Evolutionary conservation across 2,888 invertebrate species (phyloP).

Genomic region (Tipula vernalis): DNA sequence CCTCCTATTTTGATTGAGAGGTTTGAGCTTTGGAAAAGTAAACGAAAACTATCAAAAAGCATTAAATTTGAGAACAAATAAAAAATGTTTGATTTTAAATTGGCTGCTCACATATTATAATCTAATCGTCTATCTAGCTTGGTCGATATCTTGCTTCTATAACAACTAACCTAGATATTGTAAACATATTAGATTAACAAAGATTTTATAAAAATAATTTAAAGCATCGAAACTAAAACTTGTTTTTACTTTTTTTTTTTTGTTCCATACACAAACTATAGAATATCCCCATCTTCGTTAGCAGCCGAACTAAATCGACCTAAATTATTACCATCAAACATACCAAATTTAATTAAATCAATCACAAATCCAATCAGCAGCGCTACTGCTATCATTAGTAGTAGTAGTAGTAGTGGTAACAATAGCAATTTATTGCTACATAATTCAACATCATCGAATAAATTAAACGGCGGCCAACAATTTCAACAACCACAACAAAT

Average conservation of each 20-base stretch:
- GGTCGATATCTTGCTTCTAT: background rate
- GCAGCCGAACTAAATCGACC: slow-evolving; percentile 14
- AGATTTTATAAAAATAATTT: background rate
- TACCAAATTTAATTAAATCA: slow-evolving; percentile 9
- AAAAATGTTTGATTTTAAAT: background rate
- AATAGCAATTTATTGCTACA: background rate
- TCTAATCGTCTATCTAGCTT: background rate
- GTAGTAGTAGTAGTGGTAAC: background rate
- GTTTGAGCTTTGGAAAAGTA: too few relatives aligned
- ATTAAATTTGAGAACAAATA: background rate
- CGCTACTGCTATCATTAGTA: background rate
- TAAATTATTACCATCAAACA: slow-evolving; percentile 8
- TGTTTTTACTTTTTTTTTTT: slow-evolving; percentile 12
- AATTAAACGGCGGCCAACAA: slow-evolving; percentile 6
- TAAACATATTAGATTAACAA: background rate
- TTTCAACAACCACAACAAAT: slow-evolving; percentile 4
- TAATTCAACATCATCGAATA: background rate
- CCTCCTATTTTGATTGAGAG: too few relatives aligned
- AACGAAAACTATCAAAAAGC: background rate
- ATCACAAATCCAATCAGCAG: background rate
- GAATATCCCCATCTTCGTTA: slow-evolving; percentile 17
- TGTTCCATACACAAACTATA: slow-evolving; percentile 11
- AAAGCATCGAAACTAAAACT: background rate
- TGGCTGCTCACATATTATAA: background rate
- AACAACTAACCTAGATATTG: background rate